phyloP scores from a whole-genome alignment of 2,113 vertebrate species.

The Ochotona princeps region DNA sequence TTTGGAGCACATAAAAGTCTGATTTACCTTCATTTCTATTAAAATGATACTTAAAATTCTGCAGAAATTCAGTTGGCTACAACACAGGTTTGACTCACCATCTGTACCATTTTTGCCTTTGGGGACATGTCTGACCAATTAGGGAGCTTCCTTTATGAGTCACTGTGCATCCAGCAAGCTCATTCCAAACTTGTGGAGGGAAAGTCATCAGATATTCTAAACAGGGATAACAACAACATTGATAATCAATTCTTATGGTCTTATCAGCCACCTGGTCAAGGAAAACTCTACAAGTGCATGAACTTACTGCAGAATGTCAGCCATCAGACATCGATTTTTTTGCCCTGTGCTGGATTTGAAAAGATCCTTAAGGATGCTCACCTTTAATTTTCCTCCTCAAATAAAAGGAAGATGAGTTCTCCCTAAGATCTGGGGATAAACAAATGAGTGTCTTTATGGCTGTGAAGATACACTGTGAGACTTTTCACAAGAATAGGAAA shows the following conservation, averaged over 20 bases:
- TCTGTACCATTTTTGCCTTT: slow-evolving; percentile 77
- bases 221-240: slow-evolving; percentile 86
- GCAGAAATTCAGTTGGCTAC: slow-evolving; percentile 80
- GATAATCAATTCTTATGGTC: slow-evolving; percentile 85
- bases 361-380: slow-evolving; percentile 78
- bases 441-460: slow-evolving; percentile 71
- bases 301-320: slow-evolving; percentile 83
- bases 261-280: slow-evolving; percentile 82
- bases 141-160: slow-evolving; percentile 81
- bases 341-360: slow-evolving; percentile 77
- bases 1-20: background rate
- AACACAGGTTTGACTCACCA: slow-evolving; percentile 77
- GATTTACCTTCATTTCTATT: background rate
- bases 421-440: slow-evolving; percentile 61
- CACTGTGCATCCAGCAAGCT: slow-evolving; percentile 77
- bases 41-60: slow-evolving; percentile 72
- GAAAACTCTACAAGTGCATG: slow-evolving; percentile 84
- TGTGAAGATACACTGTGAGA: slow-evolving; percentile 79
- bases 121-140: slow-evolving; percentile 80
- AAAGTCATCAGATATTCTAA: slow-evolving; percentile 87
- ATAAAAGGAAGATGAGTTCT: slow-evolving; percentile 67
- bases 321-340: slow-evolving; percentile 77
- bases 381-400: slow-evolving; percentile 72
- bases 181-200: slow-evolving; percentile 82
- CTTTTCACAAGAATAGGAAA: slow-evolving; percentile 73